Base-by-base conservation (phyloP, 1,140 invertebrate genomes). In the Cepaea nemoralis region DNA sequence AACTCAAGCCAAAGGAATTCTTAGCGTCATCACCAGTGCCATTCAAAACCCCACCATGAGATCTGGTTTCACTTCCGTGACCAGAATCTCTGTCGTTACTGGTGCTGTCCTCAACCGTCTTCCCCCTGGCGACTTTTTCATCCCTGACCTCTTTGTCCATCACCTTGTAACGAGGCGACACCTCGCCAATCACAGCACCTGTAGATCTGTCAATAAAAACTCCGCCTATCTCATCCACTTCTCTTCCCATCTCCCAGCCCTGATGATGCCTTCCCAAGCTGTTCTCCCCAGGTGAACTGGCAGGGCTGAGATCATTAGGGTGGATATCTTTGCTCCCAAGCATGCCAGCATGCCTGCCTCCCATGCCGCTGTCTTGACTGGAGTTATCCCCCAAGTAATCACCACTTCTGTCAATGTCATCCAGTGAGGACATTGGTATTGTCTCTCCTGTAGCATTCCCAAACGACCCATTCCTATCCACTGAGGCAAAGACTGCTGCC, bases 321-420 rank as follows among this genome's bases (percentile, higher is more conserved):
- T 71, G 35, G 6, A 63, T 63, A 71, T 42, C 31, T 40, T 42
- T 22, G 24, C 45, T 39, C 24, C 69, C 55, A 27, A 37, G 67
- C 69, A 73, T 73, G 48, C 67, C 67, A 39, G 78, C 78, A 48
- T 48, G 67, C 67, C 78, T 70, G 69, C 67, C 69, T 2, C 48
- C 78, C 27, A 63, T 80, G 12, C 78, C 78, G 33, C 78, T 80
- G 37, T 80, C 78, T 31, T 80, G 67, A 73, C 78, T 80, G 69
- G 63, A 55, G 42, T 73, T 63, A 27, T 80, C 78, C 16, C 33
- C 78, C 27, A 67, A 27, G 31, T 10, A 35, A 3, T 55, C 67
- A 35, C 55, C 78, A 27, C 8, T 24, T 69, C 77, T 70, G 22
- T 79, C 77, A 45, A 80, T 73, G 35, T 73, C 78, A 39, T 80